phyloP scores from a whole-genome alignment of 2,113 vertebrate genomes.

The Esox niger region DNA sequence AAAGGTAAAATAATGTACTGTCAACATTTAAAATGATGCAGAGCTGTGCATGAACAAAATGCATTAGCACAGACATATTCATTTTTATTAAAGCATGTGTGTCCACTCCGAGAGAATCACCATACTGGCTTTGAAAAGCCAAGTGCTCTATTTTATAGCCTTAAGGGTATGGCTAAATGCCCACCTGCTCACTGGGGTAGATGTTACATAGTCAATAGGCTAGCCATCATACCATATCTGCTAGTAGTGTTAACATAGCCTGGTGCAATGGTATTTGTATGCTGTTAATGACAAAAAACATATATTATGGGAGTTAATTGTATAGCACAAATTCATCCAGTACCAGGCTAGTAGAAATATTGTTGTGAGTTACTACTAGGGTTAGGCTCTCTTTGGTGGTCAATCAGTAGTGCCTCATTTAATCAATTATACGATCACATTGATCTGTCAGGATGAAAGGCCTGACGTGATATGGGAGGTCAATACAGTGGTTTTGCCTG shows the following conservation, averaged over 20 bases:
- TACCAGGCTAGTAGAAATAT: background rate
- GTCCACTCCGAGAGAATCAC: too few relatives aligned
- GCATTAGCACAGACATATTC: too few relatives aligned
- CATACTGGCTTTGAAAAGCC: background rate
- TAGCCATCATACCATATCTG: background rate
- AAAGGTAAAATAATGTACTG: too few relatives aligned
- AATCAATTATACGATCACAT: constrained; percentile 38
- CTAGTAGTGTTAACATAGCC: background rate
- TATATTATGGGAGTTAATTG: too few relatives aligned
- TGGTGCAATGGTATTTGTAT: too few relatives aligned
- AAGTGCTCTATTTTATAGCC: too few relatives aligned
- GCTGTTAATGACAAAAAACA: too few relatives aligned
- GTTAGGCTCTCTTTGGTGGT: constrained; percentile 9
- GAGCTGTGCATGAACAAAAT: too few relatives aligned
- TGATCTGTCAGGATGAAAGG: constrained; percentile 23
- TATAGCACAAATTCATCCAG: too few relatives aligned
- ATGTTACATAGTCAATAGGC: background rate
- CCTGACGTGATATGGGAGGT: constrained; percentile 22
- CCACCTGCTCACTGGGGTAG: background rate
- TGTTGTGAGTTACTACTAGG: background rate
- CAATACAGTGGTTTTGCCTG: constrained; percentile 7
- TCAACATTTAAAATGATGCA: too few relatives aligned
- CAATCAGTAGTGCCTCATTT: constrained; percentile 26
- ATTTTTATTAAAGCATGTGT: too few relatives aligned
- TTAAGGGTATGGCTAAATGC: background rate